Evolutionary conservation across 2,888 invertebrate genomes (phyloP).

Genomic region (Drosophila seclusa): DNA sequence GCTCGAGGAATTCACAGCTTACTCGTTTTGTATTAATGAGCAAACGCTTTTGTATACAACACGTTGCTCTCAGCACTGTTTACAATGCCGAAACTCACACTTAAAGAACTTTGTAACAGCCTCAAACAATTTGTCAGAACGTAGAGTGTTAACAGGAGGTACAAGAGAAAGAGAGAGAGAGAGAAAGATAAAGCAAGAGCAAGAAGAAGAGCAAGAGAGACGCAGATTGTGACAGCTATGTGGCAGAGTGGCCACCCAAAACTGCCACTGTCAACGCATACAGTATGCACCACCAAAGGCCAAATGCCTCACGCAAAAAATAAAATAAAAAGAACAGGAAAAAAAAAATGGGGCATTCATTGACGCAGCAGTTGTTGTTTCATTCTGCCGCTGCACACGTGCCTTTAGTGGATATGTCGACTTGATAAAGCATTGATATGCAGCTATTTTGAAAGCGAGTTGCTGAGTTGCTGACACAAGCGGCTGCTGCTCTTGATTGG

Average conservation of each 20-base stretch:
- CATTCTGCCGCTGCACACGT: constrained; percentile 8
- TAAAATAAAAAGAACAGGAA: background rate
- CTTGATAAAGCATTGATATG: constrained; percentile 67
- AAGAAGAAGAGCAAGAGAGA: background rate
- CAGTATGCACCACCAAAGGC: constrained; percentile 16
- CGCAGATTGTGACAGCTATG: constrained; percentile 7
- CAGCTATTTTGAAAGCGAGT: constrained; percentile 39
- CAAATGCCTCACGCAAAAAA: constrained; percentile 17
- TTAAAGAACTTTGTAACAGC: constrained; percentile 10
- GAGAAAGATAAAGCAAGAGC: background rate
- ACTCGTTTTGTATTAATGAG: constrained; percentile 30
- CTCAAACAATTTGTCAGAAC: constrained; percentile 54
- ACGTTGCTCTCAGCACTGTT: constrained; percentile 32
- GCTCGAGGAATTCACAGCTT: constrained; percentile 34
- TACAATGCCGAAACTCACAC: constrained; percentile 13
- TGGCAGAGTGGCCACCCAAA: constrained; percentile 63
- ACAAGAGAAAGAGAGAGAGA: background rate
- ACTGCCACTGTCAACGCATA: constrained; percentile 40
- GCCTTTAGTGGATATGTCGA: constrained; percentile 55
- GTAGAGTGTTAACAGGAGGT: constrained; percentile 33
- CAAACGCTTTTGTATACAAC: constrained; percentile 48
- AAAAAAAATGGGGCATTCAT: constrained; percentile 3
- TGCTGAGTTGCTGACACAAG: constrained; percentile 1
- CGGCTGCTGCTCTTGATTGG: constrained; percentile 40
- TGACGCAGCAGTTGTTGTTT: constrained; percentile 19